phyloP scores from a whole-genome alignment of 2,113 vertebrate genomes.

The Rhinolophus sinicus region DNA sequence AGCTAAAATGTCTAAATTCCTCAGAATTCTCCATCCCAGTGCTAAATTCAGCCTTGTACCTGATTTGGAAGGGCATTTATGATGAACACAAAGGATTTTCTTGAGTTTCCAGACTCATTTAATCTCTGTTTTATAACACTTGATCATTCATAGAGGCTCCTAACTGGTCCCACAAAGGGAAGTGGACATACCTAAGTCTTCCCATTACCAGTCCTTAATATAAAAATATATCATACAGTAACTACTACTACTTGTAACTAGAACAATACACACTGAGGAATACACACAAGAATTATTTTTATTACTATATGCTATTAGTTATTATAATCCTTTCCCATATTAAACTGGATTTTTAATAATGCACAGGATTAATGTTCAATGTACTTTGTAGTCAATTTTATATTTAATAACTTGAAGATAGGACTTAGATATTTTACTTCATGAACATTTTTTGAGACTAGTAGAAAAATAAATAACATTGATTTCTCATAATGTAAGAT shows the following conservation, averaged over 20 bases:
- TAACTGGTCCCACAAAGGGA: not conserved
- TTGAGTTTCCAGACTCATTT: not conserved
- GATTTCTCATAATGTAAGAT: not conserved
- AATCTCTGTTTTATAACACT: not conserved
- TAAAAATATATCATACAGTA: not conserved
- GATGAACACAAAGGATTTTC: not conserved
- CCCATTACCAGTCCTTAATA: not conserved
- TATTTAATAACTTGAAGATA: not conserved
- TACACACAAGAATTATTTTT: not conserved
- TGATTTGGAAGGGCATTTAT: not conserved
- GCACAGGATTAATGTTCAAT: not conserved
- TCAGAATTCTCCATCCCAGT: not conserved
- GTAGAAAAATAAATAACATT: not conserved
- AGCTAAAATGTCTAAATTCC: not conserved
- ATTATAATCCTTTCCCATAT: not conserved
- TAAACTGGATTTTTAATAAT: not conserved
- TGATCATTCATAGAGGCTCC: not conserved
- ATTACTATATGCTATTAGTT: not conserved
- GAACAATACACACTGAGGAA: not conserved
- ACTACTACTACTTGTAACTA: not conserved
- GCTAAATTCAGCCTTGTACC: not conserved
- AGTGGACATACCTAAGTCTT: not conserved
- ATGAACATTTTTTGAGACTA: not conserved
- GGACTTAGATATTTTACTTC: not conserved
- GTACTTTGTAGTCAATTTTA: not conserved